These are phyloP conservation scores for Phyllostomus discolor DNA, from an alignment of 2,113 vertebrate species.

Conservation along the genomic window DNA sequence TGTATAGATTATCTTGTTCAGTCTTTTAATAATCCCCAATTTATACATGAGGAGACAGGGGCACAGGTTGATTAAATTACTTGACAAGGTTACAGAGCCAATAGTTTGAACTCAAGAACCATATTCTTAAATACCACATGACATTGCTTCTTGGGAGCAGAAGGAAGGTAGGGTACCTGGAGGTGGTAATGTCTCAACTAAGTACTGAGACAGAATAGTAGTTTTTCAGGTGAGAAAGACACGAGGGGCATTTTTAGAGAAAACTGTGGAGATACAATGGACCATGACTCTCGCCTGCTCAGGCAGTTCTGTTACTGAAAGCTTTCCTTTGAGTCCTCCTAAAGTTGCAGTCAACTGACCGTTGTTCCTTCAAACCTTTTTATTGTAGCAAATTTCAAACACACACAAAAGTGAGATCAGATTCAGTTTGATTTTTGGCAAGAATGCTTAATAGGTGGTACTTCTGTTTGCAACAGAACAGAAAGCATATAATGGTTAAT, in stretches of 20 bases:
- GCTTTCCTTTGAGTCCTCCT: background rate
- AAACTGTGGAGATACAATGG: background rate
- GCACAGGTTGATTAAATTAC: background rate
- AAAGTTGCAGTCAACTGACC: background rate
- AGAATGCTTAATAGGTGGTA: background rate
- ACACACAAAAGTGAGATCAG: background rate
- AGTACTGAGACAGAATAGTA: background rate
- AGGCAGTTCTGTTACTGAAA: background rate
- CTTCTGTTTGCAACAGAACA: background rate
- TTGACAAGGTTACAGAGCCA: background rate
- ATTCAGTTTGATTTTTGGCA: background rate
- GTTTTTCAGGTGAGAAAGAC: background rate
- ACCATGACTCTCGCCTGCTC: background rate
- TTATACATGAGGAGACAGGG: background rate
- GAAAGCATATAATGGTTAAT: background rate
- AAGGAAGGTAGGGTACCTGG: background rate
- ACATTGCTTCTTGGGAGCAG: background rate
- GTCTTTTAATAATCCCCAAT: background rate
- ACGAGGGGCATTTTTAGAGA: background rate
- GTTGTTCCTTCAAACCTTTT: background rate
- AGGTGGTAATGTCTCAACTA: background rate
- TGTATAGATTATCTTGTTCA: background rate
- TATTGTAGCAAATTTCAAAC: background rate
- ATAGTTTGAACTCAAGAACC: background rate
- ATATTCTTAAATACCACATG: background rate